These are phyloP conservation scores for Gastrophryne carolinensis DNA, from an alignment of 2,797 vertebrate genomes.

Conservation along the genomic window DNA sequence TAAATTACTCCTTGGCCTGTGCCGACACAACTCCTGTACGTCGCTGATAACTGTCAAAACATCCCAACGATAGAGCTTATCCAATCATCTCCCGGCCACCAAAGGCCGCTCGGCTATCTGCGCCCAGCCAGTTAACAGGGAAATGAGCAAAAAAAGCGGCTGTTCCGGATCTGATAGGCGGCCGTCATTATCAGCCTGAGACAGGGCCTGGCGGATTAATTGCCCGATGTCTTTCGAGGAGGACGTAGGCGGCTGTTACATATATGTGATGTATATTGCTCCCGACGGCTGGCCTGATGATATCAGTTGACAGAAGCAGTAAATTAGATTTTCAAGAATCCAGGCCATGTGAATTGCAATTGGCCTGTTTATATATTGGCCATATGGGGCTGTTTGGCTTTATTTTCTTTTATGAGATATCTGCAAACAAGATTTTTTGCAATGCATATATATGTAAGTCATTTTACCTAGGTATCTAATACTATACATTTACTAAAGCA, in stretches of 20 bases:
- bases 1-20: conserved; percentile 3
- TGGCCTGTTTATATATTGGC: neutral
- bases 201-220: neutral
- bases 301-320: neutral
- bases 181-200: conserved; percentile 11
- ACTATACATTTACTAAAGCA: too few relatives aligned
- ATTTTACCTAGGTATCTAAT: too few relatives aligned
- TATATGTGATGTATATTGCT: neutral
- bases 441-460: too few relatives aligned
- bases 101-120: conserved; percentile 17
- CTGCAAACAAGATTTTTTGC: too few relatives aligned
- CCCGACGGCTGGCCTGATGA: neutral
- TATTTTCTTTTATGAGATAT: too few relatives aligned
- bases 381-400: neutral
- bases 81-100: conserved; percentile 14
- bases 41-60: conserved; percentile 17
- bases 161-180: neutral
- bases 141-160: neutral
- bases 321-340: neutral
- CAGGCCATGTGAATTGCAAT: neutral
- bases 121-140: neutral
- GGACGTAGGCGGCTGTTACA: neutral
- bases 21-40: conserved; percentile 7
- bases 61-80: neutral
- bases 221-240: neutral